These are phyloP conservation scores for Paramuricea clavata DNA, from an alignment of 92 coral and sea anemone genomes.

Conservation along the genomic window DNA sequence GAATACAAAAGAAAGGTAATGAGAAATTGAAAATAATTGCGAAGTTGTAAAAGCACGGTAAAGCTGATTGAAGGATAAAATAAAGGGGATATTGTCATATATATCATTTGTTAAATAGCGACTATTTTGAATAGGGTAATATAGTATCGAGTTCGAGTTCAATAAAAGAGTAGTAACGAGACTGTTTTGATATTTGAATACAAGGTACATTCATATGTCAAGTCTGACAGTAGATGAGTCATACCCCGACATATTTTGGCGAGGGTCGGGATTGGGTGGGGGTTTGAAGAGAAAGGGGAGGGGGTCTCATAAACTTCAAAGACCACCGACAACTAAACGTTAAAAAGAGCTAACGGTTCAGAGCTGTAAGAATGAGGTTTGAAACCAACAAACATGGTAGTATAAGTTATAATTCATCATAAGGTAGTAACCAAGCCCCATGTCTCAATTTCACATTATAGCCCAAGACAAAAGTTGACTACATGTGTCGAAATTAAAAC, in stretches of 20 bases:
- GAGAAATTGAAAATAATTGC: not conserved
- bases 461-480: not conserved
- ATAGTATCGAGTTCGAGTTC: not conserved
- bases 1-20: not conserved
- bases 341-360: too few relatives aligned
- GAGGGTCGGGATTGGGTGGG: not conserved
- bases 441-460: not conserved
- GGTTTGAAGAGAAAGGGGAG: not conserved
- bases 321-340: not conserved
- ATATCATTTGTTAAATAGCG: not conserved
- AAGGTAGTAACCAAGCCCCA: not conserved
- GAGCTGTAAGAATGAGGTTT: not conserved
- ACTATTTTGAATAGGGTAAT: not conserved
- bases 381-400: not conserved
- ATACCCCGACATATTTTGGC: too few relatives aligned
- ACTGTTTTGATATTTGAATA: not conserved
- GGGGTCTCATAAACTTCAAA: not conserved
- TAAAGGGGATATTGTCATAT: too few relatives aligned
- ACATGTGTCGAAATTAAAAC: constrained; percentile 14
- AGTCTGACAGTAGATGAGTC: too few relatives aligned
- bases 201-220: too few relatives aligned
- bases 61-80: not conserved
- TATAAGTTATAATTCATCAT: not conserved
- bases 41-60: not conserved
- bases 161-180: not conserved